Percentiles rank a stretch among this genome's conserved stretches.
These are phyloP conservation scores for Pan troglodytes DNA, from an alignment of 2,113 vertebrate genomes.

Conservation along the genomic window NHGRI_mPanTro3-v2.1_pri NC_086015.1:121045501-121046000, in stretches of 20 bases:
- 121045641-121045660: not conserved
- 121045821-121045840: not conserved
- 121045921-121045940: not conserved
- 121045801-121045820: conserved; percentile 16
- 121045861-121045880: conserved; percentile 35
- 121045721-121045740: not conserved
- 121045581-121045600: not conserved
- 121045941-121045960: not conserved
- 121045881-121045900: not conserved
- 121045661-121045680: conserved; percentile 9
- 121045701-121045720: not conserved
- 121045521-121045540: not conserved
- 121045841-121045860: not conserved
- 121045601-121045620: not conserved
- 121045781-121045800: not conserved
- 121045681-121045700: conserved; percentile 31
- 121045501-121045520: not conserved
- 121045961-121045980: not conserved
- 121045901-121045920: not conserved
- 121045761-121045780: not conserved
- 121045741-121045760: conserved; percentile 13
- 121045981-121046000: not conserved
- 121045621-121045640: not conserved
- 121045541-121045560: not conserved
- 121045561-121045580: not conserved